Evolutionary conservation across 1,140 invertebrate genomes (phyloP).

Genomic region (Ganaspis sp.): DNA sequence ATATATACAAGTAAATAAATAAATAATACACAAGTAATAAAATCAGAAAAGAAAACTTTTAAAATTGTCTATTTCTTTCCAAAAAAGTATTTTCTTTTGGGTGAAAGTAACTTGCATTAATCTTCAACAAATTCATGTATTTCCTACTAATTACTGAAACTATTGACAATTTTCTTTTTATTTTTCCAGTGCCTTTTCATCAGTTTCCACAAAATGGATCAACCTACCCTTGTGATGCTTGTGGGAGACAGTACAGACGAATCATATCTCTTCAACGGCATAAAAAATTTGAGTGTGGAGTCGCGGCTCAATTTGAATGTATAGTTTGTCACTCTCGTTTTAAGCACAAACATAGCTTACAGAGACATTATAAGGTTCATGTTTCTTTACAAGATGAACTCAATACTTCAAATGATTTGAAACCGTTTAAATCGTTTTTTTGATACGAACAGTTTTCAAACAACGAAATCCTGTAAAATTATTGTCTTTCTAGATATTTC

Average conservation of each 20-base stretch:
- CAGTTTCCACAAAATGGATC: constrained; percentile 34
- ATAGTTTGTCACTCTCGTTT: constrained; percentile 68
- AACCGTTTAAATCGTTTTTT: constrained; percentile 59
- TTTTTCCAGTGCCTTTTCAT: constrained; percentile 55
- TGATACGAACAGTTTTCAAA: background rate
- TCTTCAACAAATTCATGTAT: background rate
- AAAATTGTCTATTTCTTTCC: constrained; percentile 1
- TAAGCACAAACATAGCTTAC: constrained; percentile 71
- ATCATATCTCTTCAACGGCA: constrained; percentile 69
- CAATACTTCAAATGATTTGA: constrained; percentile 64
- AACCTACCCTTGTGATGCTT: constrained; percentile 65
- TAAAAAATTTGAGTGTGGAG: constrained; percentile 71
- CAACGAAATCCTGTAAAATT: background rate
- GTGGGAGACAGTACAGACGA: constrained; percentile 66
- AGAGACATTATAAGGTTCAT: constrained; percentile 67
- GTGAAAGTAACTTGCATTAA: background rate
- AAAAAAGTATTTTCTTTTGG: background rate
- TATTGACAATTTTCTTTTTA: constrained; percentile 37
- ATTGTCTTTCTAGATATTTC: background rate
- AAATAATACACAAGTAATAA: no score
- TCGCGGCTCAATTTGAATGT: constrained; percentile 70
- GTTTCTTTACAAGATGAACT: constrained; percentile 2
- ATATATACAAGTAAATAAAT: background rate
- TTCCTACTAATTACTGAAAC: background rate
- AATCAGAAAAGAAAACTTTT: no score